Percentiles rank a stretch among this genome's conserved stretches.
Evolutionary conservation across 1,140 invertebrate species (phyloP).

Genomic region (Drosophila seguyi): DNA sequence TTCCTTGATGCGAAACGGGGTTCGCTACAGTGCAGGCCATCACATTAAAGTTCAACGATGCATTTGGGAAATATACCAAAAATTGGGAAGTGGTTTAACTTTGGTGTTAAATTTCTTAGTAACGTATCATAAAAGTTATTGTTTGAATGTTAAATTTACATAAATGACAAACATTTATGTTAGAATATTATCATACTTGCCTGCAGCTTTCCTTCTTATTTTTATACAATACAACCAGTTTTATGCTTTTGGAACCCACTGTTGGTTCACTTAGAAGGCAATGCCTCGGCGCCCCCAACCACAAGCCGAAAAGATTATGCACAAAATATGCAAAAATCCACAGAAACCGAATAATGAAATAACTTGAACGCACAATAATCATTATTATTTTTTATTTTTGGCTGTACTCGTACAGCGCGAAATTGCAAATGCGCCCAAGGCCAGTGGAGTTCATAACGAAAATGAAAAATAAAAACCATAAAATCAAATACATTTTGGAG

Average conservation of each 20-base stretch:
- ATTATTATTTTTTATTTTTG: constrained; percentile 27
- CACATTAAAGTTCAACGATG: background rate
- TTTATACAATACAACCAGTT: background rate
- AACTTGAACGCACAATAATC: constrained; percentile 48
- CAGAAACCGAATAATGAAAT: constrained; percentile 58
- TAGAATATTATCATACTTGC: no score
- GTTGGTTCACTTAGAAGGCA: constrained; percentile 22
- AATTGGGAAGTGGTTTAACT: background rate
- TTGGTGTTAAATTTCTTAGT: no score
- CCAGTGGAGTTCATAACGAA: constrained; percentile 67
- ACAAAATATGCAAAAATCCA: constrained; percentile 60
- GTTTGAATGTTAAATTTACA: background rate
- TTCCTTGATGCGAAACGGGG: constrained; percentile 25
- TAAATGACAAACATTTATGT: background rate
- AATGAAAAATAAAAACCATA: constrained; percentile 47
- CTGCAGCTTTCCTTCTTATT: background rate
- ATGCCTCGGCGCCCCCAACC: constrained; percentile 9
- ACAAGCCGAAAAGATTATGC: constrained; percentile 41
- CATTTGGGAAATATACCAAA: background rate
- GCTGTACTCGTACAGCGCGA: constrained; percentile 56
- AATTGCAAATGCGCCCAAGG: constrained; percentile 65
- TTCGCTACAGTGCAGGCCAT: constrained; percentile 4
- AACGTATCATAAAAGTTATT: background rate
- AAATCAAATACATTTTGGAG: constrained; percentile 63
- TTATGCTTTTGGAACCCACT: constrained; percentile 11